Percentiles rank a stretch among this genome's conserved stretches.
These are phyloP conservation scores for Siniperca obscura DNA, from an alignment of 2,797 vertebrate species.

Conservation along the genomic window DNA sequence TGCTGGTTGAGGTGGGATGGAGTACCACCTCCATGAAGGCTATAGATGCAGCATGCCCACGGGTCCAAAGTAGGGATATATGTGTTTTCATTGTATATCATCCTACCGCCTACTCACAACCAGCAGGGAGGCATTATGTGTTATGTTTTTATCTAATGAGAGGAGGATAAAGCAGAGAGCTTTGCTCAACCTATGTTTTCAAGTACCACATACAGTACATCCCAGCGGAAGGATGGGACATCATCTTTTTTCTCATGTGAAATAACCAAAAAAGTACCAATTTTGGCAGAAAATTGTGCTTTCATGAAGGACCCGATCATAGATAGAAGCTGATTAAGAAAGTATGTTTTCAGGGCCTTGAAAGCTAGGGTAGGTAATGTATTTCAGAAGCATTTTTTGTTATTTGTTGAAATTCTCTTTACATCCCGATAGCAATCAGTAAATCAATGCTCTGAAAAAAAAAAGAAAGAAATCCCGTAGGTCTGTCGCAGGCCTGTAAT, in stretches of 20 bases:
- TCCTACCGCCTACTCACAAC: constrained; percentile 31
- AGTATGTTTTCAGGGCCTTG: background rate
- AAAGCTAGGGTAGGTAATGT: too few species aligned
- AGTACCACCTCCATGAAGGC: constrained; percentile 23
- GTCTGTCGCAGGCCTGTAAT: too few species aligned
- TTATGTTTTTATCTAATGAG: constrained; percentile 43
- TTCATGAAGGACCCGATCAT: too few species aligned
- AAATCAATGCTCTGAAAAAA: too few species aligned
- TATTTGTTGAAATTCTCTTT: too few species aligned
- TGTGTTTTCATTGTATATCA: constrained; percentile 36
- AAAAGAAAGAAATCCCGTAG: too few species aligned
- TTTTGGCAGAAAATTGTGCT: too few species aligned
- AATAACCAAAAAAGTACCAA: too few species aligned
- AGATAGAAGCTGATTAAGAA: background rate
- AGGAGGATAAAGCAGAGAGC: constrained; percentile 28
- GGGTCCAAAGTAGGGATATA: constrained; percentile 2
- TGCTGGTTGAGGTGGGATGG: constrained; percentile 14
- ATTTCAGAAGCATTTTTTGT: too few species aligned
- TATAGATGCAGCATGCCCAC: constrained; percentile 33
- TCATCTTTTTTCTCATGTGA: too few species aligned
- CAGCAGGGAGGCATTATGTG: constrained; percentile 32
- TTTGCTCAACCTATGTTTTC: constrained; percentile 29
- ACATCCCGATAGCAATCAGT: too few species aligned
- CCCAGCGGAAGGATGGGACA: too few species aligned
- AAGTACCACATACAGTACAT: background rate